phyloP scores from a whole-genome alignment of 2,888 invertebrate species.

The Cybosia mesomella region DNA sequence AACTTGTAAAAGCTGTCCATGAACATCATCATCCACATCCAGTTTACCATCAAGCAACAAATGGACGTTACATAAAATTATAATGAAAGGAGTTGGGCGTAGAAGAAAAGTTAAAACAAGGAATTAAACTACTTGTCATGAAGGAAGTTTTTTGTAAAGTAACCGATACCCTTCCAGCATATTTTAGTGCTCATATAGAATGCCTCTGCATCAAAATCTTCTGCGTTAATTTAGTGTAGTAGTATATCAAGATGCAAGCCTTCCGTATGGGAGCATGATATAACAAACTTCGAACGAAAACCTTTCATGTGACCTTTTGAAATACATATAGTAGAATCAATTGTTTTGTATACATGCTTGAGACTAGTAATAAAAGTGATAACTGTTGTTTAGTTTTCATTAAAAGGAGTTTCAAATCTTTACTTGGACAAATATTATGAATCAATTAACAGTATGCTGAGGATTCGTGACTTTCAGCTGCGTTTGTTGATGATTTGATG shows the following conservation, averaged over 20 bases:
- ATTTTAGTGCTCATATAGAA: neutral
- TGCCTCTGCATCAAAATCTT: no score
- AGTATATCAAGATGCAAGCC: no score
- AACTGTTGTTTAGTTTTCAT: neutral
- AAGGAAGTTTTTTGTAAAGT: neutral
- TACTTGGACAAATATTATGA: neutral
- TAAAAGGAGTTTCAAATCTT: neutral
- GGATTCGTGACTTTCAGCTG: no score
- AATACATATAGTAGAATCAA: neutral
- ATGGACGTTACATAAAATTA: neutral
- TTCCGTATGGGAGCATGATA: no score
- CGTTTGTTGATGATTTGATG: no score
- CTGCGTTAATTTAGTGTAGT: no score
- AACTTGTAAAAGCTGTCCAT: constrained; percentile 15
- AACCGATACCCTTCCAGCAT: neutral
- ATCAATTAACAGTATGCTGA: no score
- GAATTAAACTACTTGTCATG: neutral
- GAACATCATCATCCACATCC: constrained; percentile 3
- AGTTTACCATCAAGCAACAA: neutral
- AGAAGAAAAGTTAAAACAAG: neutral
- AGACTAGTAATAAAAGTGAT: neutral
- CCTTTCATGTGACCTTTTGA: neutral
- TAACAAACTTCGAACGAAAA: neutral
- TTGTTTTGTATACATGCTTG: neutral
- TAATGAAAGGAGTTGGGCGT: neutral